Evolutionary conservation across 1,140 invertebrate species (phyloP).

Genomic region (roundworm (Caenorhabditis elegans)): WBcel235 BX284603.4:3566501-3567000

Average conservation of each 20-base stretch:
- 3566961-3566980: neutral
- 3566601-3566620: too few relatives aligned
- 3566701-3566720: too few relatives aligned
- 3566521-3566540: too few relatives aligned
- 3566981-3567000: neutral
- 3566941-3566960: neutral
- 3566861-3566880: neutral
- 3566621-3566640: too few relatives aligned
- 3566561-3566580: too few relatives aligned
- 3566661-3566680: too few relatives aligned
- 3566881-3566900: slow-evolving; percentile 23
- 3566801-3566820: slow-evolving; percentile 33
- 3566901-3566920: neutral
- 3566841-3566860: slow-evolving; percentile 28
- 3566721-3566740: too few relatives aligned
- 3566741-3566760: slow-evolving; percentile 10
- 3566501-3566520: too few relatives aligned
- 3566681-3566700: too few relatives aligned
- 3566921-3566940: neutral
- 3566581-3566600: too few relatives aligned
- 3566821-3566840: slow-evolving; percentile 16
- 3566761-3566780: neutral
- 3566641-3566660: too few relatives aligned
- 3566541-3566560: too few relatives aligned
- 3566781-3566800: neutral